Evolutionary conservation across 1,140 invertebrate species (phyloP).

Genomic region (Wiebesia pumilae): DNA sequence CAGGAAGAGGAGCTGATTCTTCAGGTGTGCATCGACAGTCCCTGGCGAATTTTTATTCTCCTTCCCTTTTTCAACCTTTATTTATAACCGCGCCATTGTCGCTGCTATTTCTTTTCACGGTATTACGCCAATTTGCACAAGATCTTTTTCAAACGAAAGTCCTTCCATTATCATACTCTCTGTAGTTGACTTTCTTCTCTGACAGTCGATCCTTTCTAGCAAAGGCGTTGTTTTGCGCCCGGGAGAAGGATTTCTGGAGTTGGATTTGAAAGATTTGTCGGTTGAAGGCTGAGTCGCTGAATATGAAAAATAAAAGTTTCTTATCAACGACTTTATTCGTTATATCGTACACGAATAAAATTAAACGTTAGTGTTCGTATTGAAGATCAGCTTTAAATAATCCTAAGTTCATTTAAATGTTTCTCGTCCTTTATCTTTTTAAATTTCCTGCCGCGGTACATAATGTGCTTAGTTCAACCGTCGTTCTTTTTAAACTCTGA

Average conservation of each 20-base stretch:
- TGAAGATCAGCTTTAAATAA: not conserved
- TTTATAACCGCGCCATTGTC: conserved; percentile 23
- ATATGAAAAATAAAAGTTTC: not conserved
- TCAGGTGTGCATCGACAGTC: not conserved
- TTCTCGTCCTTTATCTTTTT: too few species aligned
- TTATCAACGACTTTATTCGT: not conserved
- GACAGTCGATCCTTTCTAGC: not conserved
- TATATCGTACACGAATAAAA: not conserved
- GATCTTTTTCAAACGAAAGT: not conserved
- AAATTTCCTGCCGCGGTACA: too few species aligned
- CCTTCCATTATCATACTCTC: not conserved
- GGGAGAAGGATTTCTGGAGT: not conserved
- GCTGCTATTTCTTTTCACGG: not conserved
- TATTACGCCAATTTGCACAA: not conserved
- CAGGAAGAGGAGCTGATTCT: not conserved
- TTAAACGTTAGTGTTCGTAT: not conserved
- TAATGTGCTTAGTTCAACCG: too few species aligned
- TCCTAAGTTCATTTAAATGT: not conserved
- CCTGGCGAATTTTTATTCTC: not conserved
- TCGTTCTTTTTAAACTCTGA: too few species aligned
- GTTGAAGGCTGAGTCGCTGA: not conserved
- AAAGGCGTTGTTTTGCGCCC: not conserved
- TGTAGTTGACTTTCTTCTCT: not conserved
- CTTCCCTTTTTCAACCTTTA: not conserved
- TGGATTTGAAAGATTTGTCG: not conserved